Evolutionary conservation across 1,140 invertebrate genomes (phyloP).

Genomic region (Ephestia elutella): DNA sequence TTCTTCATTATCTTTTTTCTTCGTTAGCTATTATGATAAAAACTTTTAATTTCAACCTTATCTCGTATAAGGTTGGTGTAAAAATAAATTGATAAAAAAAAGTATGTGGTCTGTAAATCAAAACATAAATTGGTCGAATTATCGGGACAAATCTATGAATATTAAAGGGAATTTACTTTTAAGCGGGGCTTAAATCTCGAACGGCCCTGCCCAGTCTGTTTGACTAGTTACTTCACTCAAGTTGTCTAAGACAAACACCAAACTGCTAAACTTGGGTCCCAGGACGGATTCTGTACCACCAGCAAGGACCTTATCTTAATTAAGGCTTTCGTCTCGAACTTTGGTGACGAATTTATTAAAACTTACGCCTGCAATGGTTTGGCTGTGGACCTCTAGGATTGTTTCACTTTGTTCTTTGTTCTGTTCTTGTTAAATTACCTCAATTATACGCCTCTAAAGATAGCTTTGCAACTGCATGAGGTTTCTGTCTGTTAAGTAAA

Average conservation of each 20-base stretch:
- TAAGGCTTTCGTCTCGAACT: slow-evolving; percentile 32
- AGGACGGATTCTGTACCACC: slow-evolving; percentile 25
- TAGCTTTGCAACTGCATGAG: not conserved
- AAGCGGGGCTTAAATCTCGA: slow-evolving; percentile 28
- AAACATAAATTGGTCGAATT: too few relatives aligned
- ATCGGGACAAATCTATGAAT: not conserved
- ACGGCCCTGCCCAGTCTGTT: slow-evolving; percentile 34
- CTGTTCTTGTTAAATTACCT: not conserved
- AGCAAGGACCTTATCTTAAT: slow-evolving; percentile 45
- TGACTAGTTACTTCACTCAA: slow-evolving; percentile 56
- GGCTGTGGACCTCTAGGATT: slow-evolving; percentile 3
- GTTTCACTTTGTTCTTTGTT: not conserved
- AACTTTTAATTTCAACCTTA: too few relatives aligned
- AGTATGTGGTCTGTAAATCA: too few relatives aligned
- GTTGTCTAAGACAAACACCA: slow-evolving; percentile 59
- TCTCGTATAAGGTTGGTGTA: too few relatives aligned
- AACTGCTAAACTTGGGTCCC: slow-evolving; percentile 43
- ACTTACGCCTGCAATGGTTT: slow-evolving; percentile 25
- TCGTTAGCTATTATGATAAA: too few relatives aligned
- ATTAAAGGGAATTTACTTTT: not conserved
- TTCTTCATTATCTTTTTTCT: too few relatives aligned
- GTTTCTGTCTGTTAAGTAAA: not conserved
- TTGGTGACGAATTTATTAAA: slow-evolving; percentile 38
- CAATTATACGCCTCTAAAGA: not conserved
- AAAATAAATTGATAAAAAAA: too few relatives aligned